Percentiles rank a stretch among this genome's conserved stretches.
Evolutionary conservation across 1,140 invertebrate species (phyloP).

Genomic region (Phenacoccus solenopsis): DNA sequence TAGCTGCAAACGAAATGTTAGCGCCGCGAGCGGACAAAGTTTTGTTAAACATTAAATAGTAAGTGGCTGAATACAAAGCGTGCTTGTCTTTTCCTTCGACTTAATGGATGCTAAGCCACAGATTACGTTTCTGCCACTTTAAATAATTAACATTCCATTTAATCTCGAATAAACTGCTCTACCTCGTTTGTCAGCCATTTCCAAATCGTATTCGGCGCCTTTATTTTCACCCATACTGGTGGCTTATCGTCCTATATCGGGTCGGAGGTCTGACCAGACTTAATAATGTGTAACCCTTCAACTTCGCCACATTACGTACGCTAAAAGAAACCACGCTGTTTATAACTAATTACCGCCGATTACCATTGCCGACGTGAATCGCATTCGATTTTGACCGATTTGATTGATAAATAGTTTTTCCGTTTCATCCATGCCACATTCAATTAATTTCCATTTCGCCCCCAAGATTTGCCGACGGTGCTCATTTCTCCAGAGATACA

Average conservation of each 20-base stretch:
- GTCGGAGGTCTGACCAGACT: too few relatives aligned
- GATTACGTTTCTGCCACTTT: conserved; percentile 1
- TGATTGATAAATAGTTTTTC: background rate
- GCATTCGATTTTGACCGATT: background rate
- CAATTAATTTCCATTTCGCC: background rate
- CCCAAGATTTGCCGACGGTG: background rate
- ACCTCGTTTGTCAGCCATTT: conserved; percentile 1
- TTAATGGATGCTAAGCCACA: conserved; percentile 1
- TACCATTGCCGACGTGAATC: background rate
- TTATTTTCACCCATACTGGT: background rate
- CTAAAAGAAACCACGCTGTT: too few relatives aligned
- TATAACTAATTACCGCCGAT: background rate
- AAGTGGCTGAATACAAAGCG: background rate
- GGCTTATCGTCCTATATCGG: background rate
- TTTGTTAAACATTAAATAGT: conserved; percentile 3
- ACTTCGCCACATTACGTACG: background rate
- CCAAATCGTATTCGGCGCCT: background rate
- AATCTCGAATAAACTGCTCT: background rate
- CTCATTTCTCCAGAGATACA: background rate
- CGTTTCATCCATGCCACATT: background rate
- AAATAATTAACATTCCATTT: conserved; percentile 3
- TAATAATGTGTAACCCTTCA: background rate
- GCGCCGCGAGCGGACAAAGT: background rate
- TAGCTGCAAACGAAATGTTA: background rate
- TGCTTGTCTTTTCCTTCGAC: background rate